These are phyloP conservation scores for Neolamprologus sp. DNA, from an alignment of 2,113 vertebrate species.

Conservation along the genomic window DNA sequence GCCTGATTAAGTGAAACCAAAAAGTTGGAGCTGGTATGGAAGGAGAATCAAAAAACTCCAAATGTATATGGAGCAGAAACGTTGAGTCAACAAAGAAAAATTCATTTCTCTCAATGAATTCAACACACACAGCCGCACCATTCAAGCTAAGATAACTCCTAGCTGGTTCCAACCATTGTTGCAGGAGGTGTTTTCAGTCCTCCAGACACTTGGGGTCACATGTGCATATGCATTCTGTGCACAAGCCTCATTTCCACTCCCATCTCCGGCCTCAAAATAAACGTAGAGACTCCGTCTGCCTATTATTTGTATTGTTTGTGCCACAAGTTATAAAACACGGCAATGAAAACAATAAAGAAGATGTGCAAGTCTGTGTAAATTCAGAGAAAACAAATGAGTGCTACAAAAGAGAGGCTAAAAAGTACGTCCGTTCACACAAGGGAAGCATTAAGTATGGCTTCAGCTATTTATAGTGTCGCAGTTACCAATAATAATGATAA, in stretches of 20 bases:
- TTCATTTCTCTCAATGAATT: neutral
- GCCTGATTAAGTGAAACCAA: neutral
- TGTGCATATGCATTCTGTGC: neutral
- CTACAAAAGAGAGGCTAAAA: neutral
- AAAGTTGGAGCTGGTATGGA: neutral
- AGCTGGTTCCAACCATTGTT: neutral
- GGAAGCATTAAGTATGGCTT: neutral
- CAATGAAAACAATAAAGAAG: neutral
- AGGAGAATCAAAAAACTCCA: neutral
- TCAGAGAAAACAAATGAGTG: neutral
- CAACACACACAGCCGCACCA: accelerated
- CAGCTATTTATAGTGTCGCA: neutral
- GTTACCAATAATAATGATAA: neutral
- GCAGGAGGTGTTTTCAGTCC: neutral
- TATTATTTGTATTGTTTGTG: neutral
- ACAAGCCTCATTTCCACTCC: neutral
- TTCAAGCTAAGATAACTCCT: neutral
- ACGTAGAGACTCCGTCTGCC: neutral
- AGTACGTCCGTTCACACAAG: neutral
- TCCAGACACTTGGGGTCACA: neutral
- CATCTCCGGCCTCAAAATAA: neutral
- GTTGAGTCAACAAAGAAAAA: neutral
- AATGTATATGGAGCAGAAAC: neutral
- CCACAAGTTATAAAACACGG: neutral
- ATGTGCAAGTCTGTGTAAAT: neutral